These are phyloP conservation scores for Brevimyrus niger DNA, from an alignment of 2,113 vertebrate genomes.

Conservation along the genomic window DNA sequence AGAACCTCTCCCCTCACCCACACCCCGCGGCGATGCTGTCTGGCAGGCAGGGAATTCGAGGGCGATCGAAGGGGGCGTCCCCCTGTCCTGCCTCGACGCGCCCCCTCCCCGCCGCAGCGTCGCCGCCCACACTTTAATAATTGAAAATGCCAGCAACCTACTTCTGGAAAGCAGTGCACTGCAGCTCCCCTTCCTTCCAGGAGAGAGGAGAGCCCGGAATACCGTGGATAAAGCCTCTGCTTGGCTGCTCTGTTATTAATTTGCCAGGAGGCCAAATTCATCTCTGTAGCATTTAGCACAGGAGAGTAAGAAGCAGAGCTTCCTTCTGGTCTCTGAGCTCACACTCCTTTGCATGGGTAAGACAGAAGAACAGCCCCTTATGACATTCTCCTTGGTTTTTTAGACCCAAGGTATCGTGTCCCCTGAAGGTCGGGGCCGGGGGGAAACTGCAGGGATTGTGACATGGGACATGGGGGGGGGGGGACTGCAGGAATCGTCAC, in stretches of 20 bases:
- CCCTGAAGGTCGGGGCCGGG: too few relatives aligned
- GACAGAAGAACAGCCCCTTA: neutral
- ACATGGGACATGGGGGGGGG: too few relatives aligned
- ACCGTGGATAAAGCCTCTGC: too few relatives aligned
- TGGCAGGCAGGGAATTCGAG: neutral
- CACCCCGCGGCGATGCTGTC: neutral
- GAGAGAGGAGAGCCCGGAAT: neutral
- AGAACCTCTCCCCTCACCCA: neutral
- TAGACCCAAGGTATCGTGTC: too few relatives aligned
- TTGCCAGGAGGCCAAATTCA: neutral
- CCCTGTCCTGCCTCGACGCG: neutral
- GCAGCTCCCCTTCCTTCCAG: neutral
- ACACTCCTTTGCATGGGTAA: neutral
- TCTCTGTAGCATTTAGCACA: neutral
- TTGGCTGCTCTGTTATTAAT: too few relatives aligned
- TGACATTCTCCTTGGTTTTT: neutral
- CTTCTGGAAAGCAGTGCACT: neutral
- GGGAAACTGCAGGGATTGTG: conserved; percentile 3
- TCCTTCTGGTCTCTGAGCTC: neutral
- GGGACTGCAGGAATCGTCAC: conserved; percentile 21
- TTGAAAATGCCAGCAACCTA: neutral
- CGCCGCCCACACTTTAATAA: neutral
- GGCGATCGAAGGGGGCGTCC: neutral
- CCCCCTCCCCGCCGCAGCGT: neutral
- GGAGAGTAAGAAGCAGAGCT: neutral